Base-by-base conservation (phyloP, 1,140 invertebrate genomes). In the Frieseomelitta varia region DNA sequence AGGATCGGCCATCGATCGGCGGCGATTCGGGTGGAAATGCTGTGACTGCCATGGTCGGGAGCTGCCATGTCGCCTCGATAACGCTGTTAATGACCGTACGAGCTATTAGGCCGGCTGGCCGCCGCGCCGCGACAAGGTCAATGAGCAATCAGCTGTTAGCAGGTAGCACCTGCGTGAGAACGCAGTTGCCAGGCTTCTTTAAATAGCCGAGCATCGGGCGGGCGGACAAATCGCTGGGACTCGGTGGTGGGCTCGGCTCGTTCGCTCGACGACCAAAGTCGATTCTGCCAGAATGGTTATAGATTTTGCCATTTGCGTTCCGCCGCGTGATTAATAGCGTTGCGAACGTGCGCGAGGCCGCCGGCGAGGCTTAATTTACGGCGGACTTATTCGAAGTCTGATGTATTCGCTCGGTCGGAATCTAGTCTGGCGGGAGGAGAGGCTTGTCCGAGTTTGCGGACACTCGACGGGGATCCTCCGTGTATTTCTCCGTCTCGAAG, bases 11-110 rank as follows among this genome's bases (percentile, higher is more conserved):
- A 65, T 81, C 30, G 68, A 30, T 55, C 47, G 58, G 73, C 55
- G 55, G 19, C 15, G 71, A 76, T 81, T 74, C 63, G 58, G 47
- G 1, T 67, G 74, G 47, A 51, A 81, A 81, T 69, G 73, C 73
- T 63, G 56, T 51, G 77, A 58, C 39, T 47, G 39, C 39, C 19
- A 85, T 34, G 79, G 79, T 81, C 67, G 51, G 61, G 39, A 47
- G 72, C 55, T 65, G 58, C 21, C 39, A 47, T 47, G 39, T 47
- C 24, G 81, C 65, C 78, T 69, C 77, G 58, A 67, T 79, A 77
- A 84, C 77, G 65, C 65, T 68, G 69, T 88, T 81, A 81, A 88
- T 81, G 68, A 78, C 71, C 65, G 34, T 11, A 67, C 85, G 67
- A 79, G 56, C 84, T 74, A 85, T 85, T 85, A 81, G 63, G 69